These are phyloP conservation scores for Poecile montanus DNA, from an alignment of 2,797 vertebrate species.

Conservation along the genomic window DNA sequence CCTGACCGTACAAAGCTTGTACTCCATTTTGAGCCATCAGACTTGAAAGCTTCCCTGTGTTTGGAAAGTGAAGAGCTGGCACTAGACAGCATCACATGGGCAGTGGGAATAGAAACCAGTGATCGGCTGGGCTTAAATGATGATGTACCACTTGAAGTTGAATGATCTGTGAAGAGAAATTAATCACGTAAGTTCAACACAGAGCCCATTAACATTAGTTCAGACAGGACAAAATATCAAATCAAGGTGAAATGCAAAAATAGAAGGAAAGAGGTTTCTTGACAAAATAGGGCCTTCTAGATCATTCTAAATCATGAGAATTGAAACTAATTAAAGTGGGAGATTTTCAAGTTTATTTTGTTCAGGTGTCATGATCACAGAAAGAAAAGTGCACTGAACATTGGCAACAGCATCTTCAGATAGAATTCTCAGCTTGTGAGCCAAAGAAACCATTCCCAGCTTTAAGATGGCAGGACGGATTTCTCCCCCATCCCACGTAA, in stretches of 20 bases:
- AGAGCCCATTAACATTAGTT: not conserved
- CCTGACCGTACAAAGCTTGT: constrained; percentile 72
- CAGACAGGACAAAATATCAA: not conserved
- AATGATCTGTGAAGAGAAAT: constrained; percentile 84
- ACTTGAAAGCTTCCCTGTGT: constrained; percentile 71
- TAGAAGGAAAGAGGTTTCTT: not conserved
- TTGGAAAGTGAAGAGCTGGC: constrained; percentile 77
- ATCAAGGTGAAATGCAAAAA: not conserved
- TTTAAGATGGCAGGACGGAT: not conserved
- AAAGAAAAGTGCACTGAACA: not conserved
- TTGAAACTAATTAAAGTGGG: not conserved
- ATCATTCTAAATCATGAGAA: not conserved
- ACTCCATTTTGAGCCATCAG: constrained; percentile 77
- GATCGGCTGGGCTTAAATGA: constrained; percentile 83
- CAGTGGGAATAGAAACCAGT: constrained; percentile 83
- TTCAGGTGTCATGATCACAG: not conserved
- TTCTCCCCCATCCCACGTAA: not conserved
- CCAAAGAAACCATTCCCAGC: not conserved
- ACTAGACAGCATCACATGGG: constrained; percentile 86
- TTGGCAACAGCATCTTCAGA: not conserved
- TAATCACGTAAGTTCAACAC: not conserved
- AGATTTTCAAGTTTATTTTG: not conserved
- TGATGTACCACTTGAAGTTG: constrained; percentile 87
- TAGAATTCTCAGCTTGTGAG: not conserved
- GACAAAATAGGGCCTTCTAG: not conserved